These are phyloP conservation scores for Hypomecis atomaria DNA, from an alignment of 2,888 invertebrate species.

Conservation along the genomic window DNA sequence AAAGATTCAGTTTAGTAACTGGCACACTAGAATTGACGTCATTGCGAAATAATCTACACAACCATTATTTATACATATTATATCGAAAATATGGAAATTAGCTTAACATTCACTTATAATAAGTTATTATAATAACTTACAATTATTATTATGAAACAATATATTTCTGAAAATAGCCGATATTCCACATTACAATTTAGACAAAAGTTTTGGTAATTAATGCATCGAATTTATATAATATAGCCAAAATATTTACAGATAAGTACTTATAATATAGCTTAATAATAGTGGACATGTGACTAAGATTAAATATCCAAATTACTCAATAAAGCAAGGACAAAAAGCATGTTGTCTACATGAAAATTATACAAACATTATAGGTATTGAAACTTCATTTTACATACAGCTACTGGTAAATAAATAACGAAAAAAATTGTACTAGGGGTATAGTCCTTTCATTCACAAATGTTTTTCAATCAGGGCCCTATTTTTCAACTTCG, in stretches of 20 bases:
- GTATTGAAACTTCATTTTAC: too few species aligned
- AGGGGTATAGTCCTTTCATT: too few species aligned
- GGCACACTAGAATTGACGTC: conserved; percentile 25
- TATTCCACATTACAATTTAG: conserved; percentile 59
- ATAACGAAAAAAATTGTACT: too few species aligned
- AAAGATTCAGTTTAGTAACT: not conserved
- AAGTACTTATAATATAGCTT: conserved; percentile 57
- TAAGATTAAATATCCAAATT: conserved; percentile 59
- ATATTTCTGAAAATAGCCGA: conserved; percentile 66
- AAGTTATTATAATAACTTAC: conserved; percentile 46
- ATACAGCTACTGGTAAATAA: too few species aligned
- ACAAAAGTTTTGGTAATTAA: conserved; percentile 62
- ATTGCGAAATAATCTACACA: conserved; percentile 65
- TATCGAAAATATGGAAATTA: conserved; percentile 52
- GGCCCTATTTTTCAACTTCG: too few species aligned
- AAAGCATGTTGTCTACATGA: not conserved
- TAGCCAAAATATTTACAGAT: conserved; percentile 65
- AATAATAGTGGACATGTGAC: conserved; percentile 69
- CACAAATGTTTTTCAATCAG: too few species aligned
- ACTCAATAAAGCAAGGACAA: conserved; percentile 40
- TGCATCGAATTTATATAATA: conserved; percentile 50
- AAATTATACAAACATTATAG: too few species aligned
- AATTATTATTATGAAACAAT: conserved; percentile 54
- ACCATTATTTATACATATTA: conserved; percentile 49
- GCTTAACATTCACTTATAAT: conserved; percentile 34